These are phyloP conservation scores for Parotia lawesii DNA, from an alignment of 2,113 vertebrate genomes.

Conservation along the genomic window DNA sequence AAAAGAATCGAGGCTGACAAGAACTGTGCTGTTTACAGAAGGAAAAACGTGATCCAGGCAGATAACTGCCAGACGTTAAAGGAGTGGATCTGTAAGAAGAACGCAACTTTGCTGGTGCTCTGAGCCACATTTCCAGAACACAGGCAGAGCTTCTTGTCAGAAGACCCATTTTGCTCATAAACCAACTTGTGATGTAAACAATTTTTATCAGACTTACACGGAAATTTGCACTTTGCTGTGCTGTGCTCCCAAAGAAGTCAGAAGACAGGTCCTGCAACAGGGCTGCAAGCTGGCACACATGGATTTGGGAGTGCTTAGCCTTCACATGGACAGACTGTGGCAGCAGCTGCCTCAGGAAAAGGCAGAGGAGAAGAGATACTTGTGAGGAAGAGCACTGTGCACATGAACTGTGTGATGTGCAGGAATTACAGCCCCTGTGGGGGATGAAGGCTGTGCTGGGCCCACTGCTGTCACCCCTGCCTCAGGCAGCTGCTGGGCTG, in stretches of 20 bases:
- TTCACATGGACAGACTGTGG: fast-evolving
- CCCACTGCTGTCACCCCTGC: background rate
- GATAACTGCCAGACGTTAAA: slow-evolving; percentile 36
- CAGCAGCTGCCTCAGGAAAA: background rate
- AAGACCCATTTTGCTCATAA: background rate
- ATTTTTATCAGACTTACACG: background rate
- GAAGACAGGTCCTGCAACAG: background rate
- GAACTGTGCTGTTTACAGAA: slow-evolving; percentile 51
- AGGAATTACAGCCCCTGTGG: background rate
- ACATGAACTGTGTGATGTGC: fast-evolving
- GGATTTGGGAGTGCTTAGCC: background rate
- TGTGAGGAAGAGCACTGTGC: background rate
- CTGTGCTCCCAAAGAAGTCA: background rate
- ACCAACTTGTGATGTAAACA: background rate
- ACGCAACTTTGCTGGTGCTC: background rate
- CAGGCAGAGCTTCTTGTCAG: background rate
- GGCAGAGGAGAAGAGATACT: background rate
- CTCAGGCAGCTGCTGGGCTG: background rate
- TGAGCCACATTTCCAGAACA: background rate
- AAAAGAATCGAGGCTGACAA: background rate
- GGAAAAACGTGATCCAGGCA: background rate
- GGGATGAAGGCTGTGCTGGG: background rate
- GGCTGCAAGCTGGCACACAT: background rate
- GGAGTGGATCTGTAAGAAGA: slow-evolving; percentile 57
- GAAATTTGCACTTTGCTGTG: background rate